phyloP scores from a whole-genome alignment of 2,113 vertebrate species.

The Oreamnos americanus region DNA sequence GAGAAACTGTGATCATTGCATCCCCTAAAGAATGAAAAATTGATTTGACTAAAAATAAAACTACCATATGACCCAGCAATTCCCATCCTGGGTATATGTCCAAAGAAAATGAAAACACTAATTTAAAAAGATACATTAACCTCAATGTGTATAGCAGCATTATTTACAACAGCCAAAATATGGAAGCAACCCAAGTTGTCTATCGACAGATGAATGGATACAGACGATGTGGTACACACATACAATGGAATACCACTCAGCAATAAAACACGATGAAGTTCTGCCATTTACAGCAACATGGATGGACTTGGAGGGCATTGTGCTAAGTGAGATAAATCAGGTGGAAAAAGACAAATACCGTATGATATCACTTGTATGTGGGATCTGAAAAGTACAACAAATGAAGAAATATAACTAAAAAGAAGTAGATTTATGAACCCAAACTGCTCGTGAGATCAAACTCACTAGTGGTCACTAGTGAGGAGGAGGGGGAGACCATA shows the following conservation, averaged over 20 bases:
- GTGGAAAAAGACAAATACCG: neutral
- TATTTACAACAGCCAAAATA: neutral
- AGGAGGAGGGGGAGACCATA: neutral
- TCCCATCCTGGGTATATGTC: neutral
- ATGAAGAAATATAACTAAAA: neutral
- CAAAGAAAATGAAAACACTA: neutral
- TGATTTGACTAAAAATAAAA: neutral
- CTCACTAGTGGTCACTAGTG: neutral
- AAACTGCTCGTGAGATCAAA: neutral
- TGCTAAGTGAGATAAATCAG: neutral
- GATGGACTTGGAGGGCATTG: neutral
- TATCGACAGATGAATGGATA: neutral
- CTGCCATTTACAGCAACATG: neutral
- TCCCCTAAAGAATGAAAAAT: neutral
- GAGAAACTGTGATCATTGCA: neutral
- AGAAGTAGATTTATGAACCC: neutral
- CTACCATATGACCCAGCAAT: neutral
- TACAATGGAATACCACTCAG: neutral
- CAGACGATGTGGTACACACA: neutral
- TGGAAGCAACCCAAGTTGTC: neutral
- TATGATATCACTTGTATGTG: neutral
- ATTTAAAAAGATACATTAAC: neutral
- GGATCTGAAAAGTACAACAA: neutral
- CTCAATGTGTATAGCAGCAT: neutral
- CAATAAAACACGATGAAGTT: neutral